Conservation (phyloP, 2,113 vertebrate genomes). For the Thunnus maccoyii region DNA sequence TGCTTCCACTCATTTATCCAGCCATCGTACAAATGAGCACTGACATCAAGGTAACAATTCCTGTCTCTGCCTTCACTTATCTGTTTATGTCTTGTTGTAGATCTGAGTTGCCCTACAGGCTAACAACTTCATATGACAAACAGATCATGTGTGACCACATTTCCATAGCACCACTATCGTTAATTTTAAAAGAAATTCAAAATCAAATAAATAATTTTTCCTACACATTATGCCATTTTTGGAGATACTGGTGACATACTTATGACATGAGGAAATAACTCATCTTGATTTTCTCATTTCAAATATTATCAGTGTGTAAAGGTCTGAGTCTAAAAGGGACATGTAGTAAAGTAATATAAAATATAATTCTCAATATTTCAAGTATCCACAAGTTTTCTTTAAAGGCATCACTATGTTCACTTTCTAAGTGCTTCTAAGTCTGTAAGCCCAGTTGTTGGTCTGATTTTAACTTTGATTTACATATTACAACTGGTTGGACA, state of each 20-base stretch:
- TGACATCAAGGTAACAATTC: neutral
- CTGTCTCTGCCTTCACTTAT: neutral
- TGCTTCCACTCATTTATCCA: neutral
- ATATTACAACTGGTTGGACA: no score
- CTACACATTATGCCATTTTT: neutral
- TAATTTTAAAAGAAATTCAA: neutral
- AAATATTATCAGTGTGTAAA: neutral
- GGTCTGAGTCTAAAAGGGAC: neutral
- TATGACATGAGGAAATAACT: neutral
- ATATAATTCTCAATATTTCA: conserved; percentile 44
- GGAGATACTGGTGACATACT: neutral
- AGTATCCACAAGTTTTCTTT: conserved; percentile 47
- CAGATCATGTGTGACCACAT: conserved; percentile 15
- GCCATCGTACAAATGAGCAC: neutral
- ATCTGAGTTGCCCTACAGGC: conserved; percentile 10
- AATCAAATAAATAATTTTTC: neutral
- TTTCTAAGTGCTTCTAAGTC: no score
- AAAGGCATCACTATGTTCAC: conserved; percentile 44
- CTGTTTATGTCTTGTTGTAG: neutral
- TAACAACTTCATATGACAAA: neutral
- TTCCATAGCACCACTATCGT: conserved; percentile 37
- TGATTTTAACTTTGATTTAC: no score
- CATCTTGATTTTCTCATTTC: neutral
- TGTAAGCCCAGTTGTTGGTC: no score
- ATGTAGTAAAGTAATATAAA: conserved; percentile 13